Evolutionary conservation across 2,113 vertebrate species (phyloP).

Genomic region (Sturnira hondurensis): DNA sequence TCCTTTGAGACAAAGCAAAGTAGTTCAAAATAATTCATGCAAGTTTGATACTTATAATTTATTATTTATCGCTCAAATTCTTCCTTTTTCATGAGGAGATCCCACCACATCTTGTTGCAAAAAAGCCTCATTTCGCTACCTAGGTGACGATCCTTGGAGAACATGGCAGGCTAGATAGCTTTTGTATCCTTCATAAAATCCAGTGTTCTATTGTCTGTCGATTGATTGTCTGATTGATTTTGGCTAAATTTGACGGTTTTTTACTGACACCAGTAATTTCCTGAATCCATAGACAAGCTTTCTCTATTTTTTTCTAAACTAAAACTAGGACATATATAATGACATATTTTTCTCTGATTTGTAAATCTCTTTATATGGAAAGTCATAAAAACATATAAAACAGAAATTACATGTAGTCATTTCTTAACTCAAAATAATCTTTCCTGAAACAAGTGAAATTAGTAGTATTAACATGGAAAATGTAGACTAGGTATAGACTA

Average conservation of each 20-base stretch:
- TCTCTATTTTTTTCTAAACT: constrained; percentile 22
- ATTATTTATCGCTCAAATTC: neutral
- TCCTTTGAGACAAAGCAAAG: constrained; percentile 48
- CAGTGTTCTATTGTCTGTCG: neutral
- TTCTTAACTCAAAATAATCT: neutral
- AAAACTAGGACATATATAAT: neutral
- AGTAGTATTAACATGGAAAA: neutral
- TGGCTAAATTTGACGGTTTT: neutral
- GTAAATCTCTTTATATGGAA: neutral
- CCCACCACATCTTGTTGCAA: neutral
- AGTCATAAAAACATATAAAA: neutral
- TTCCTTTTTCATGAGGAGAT: neutral
- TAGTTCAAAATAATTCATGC: constrained; percentile 40
- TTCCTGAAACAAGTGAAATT: constrained; percentile 23
- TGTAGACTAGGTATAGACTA: neutral
- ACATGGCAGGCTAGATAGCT: neutral
- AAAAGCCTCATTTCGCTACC: neutral
- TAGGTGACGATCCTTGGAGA: neutral
- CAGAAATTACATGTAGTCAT: neutral
- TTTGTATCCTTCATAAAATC: neutral
- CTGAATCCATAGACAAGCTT: neutral
- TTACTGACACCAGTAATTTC: neutral
- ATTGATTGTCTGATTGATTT: neutral
- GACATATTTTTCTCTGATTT: neutral
- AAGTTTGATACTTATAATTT: constrained; percentile 23